Conservation (phyloP, 2,888 invertebrate species). For the Callyntrura guangdongensis region DNA sequence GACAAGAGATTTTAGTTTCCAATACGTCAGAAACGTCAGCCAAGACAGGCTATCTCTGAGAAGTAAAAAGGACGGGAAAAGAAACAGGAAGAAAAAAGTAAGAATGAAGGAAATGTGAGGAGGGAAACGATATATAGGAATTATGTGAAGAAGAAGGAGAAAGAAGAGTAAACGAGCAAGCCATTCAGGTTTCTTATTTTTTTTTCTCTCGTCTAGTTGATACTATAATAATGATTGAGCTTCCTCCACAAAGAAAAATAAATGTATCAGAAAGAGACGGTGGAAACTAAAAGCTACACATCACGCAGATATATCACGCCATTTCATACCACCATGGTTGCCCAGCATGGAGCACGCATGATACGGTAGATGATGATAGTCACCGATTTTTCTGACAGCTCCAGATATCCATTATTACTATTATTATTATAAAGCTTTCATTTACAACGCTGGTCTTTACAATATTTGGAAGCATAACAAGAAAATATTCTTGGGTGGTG, state of each 20-base stretch:
- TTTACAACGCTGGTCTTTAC: neutral
- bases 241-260: neutral
- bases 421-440: slow-evolving; percentile 69
- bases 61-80: slow-evolving; percentile 28
- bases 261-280: neutral
- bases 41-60: slow-evolving; percentile 49
- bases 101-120: slow-evolving; percentile 66
- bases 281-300: slow-evolving; percentile 36
- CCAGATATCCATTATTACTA: slow-evolving; percentile 57
- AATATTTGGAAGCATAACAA: neutral
- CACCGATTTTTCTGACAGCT: slow-evolving; percentile 65
- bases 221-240: neutral
- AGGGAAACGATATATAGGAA: slow-evolving; percentile 62
- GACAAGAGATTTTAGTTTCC: slow-evolving; percentile 29
- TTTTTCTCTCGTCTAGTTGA: slow-evolving; percentile 31
- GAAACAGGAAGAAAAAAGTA: slow-evolving; percentile 1
- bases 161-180: slow-evolving; percentile 9
- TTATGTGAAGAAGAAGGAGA: slow-evolving; percentile 35
- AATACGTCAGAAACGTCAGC: slow-evolving; percentile 44
- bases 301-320: slow-evolving; percentile 12
- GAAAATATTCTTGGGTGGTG: neutral
- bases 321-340: neutral
- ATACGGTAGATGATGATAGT: slow-evolving; percentile 42
- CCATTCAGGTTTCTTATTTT: slow-evolving; percentile 10
- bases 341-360: slow-evolving; percentile 32